Base-by-base conservation (phyloP, 2,113 vertebrate species). In the Amphilophus citrinellus region DNA sequence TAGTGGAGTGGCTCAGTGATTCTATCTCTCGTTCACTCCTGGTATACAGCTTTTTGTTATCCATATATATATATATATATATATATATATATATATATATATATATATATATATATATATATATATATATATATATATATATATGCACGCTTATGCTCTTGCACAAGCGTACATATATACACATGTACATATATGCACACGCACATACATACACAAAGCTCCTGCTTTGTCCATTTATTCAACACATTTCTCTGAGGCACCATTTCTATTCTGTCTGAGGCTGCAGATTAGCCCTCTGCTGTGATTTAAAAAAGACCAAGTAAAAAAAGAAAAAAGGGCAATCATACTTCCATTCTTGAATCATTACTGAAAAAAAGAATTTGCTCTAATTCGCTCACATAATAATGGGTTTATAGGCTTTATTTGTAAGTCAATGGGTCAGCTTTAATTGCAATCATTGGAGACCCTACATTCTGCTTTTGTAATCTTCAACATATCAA, bases 401-500 rank as follows among this genome's bases (percentile, higher is more conserved):
- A 84, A 80, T 92, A 93, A 93, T 90, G 84, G 88, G 60, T 87
- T 92, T 86, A 88, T 77, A 88, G 84, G 82, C 58, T 91, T 92
- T 93, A 90, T 93, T 94, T 91, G 71, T 80, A 80, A 90, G 81
- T 90, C 83, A 76, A 92, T 85, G 86, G 85, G 85, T 82, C 84
- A 68, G 81, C 85, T 79, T 89, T 94, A 94, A 93, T 94, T 91
- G 90, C 87, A 91, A 85, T 84, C 84, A 89, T 47, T 73, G 83
- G 90, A 87, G 89, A 89, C 90, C 87, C 73, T 39, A 42, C 73
- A 68, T 85, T 84, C 63, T 63, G 76, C 84, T 80, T 79, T 92
- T 91, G 80, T 91, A 90, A 92, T 90, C 84, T 85, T 83, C 3
- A 8, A 88, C 80, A 85, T 89, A 91, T 93, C 87, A 20, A 47